Conservation (phyloP, 64 coral and sea anemone species). For the Pocillopora verrucosa region DNA sequence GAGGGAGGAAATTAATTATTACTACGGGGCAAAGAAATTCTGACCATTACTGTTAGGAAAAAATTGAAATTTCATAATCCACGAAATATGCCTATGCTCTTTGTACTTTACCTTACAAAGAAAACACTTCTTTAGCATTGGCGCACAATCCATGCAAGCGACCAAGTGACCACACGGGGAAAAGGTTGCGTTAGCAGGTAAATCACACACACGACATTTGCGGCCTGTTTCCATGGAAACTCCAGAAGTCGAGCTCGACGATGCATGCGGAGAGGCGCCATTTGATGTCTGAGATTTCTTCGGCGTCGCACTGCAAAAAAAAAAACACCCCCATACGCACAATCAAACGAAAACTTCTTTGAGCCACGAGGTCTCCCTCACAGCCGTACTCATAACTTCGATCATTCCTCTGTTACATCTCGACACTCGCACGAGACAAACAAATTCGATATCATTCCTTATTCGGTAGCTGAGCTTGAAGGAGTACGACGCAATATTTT, state of each 20-base stretch:
- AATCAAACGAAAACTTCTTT: not conserved
- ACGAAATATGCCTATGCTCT: too few relatives aligned
- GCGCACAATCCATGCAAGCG: slow-evolving; percentile 41
- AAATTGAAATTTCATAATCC: too few relatives aligned
- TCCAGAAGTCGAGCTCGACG: not conserved
- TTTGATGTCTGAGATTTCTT: not conserved
- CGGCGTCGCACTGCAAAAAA: not conserved
- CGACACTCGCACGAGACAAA: too few relatives aligned
- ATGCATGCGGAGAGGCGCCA: not conserved
- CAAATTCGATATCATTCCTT: too few relatives aligned
- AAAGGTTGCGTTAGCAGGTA: slow-evolving; percentile 36
- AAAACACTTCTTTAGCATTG: slow-evolving; percentile 55
- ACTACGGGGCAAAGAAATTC: too few relatives aligned
- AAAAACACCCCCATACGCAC: not conserved
- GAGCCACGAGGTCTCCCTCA: too few relatives aligned
- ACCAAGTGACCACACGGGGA: slow-evolving; percentile 65
- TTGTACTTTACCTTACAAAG: slow-evolving; percentile 50
- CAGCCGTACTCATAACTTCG: too few relatives aligned
- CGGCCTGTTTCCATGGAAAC: slow-evolving; percentile 4
- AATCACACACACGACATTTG: slow-evolving; percentile 41
- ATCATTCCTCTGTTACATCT: too few relatives aligned
- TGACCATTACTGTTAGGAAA: too few relatives aligned
- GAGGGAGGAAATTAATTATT: not conserved
- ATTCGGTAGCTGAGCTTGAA: too few relatives aligned
- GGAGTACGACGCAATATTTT: too few relatives aligned